These are phyloP conservation scores for Habrosyne pyritoides DNA, from an alignment of 2,888 invertebrate genomes.

Conservation along the genomic window DNA sequence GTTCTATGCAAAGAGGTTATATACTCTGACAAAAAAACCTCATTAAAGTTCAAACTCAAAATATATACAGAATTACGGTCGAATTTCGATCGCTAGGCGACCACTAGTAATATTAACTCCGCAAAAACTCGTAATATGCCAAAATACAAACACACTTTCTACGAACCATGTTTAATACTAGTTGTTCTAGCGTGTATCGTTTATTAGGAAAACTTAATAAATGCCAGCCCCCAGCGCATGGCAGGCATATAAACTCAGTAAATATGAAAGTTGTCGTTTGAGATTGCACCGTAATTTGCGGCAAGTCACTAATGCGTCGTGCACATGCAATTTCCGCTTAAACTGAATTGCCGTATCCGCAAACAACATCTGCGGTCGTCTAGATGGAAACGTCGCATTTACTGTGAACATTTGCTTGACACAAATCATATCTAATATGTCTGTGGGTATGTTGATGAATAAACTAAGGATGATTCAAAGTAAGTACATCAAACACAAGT, in stretches of 20 bases:
- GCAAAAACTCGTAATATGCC: too few relatives aligned
- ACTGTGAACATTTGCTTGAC: slow-evolving; percentile 15
- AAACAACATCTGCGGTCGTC: slow-evolving; percentile 46
- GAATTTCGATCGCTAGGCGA: too few relatives aligned
- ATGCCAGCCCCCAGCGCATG: background rate
- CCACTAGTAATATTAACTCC: too few relatives aligned
- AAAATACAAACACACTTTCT: too few relatives aligned
- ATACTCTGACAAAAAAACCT: too few relatives aligned
- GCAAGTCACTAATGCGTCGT: slow-evolving; percentile 46
- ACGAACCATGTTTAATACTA: too few relatives aligned
- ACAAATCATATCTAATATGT: background rate
- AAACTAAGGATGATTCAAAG: background rate
- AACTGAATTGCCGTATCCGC: slow-evolving; percentile 38
- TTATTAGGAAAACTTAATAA: background rate
- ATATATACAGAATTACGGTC: too few relatives aligned
- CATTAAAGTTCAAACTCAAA: too few relatives aligned
- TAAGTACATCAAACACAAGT: too few relatives aligned
- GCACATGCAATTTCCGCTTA: slow-evolving; percentile 59
- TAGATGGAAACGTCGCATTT: slow-evolving; percentile 45
- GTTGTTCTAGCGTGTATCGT: background rate
- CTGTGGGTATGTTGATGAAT: background rate
- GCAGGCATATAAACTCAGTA: slow-evolving; percentile 3
- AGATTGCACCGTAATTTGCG: slow-evolving; percentile 37
- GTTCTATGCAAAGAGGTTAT: too few relatives aligned
- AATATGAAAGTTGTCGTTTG: slow-evolving; percentile 6